A percentile compares a stretch with the other conserved stretches of the same genome.
Conservation (phyloP, 2,113 vertebrate species). For the Datnioides undecimradiatus region DNA sequence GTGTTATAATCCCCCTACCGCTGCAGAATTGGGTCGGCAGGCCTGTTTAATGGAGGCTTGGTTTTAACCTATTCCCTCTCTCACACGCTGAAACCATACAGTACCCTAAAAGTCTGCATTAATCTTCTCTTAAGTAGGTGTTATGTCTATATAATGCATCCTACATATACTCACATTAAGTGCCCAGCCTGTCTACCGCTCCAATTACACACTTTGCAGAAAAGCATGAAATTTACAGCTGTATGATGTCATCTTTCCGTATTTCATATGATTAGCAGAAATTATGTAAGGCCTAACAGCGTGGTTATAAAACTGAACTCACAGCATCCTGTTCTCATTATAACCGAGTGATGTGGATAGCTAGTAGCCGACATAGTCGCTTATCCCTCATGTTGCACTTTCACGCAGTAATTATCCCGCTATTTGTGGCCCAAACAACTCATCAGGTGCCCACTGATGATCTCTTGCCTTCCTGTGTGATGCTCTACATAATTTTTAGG, state of each 20-base stretch:
- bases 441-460: not conserved
- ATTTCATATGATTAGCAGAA: slow-evolving; percentile 54
- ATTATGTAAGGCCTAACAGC: slow-evolving; percentile 54
- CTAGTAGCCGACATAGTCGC: slow-evolving; percentile 5
- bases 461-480: slow-evolving; percentile 1
- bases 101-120: slow-evolving; percentile 67
- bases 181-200: slow-evolving; percentile 18
- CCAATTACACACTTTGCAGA: slow-evolving; percentile 31
- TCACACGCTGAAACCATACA: slow-evolving; percentile 23
- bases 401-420: not conserved
- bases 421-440: slow-evolving; percentile 11
- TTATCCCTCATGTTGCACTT: slow-evolving; percentile 27
- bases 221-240: not conserved
- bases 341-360: slow-evolving; percentile 16
- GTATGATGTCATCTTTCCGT: slow-evolving; percentile 25
- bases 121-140: slow-evolving; percentile 68
- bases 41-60: slow-evolving; percentile 69
- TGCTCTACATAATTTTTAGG: not conserved
- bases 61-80: slow-evolving; percentile 69
- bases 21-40: slow-evolving; percentile 70
- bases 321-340: slow-evolving; percentile 39
- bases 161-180: slow-evolving; percentile 47
- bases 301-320: slow-evolving; percentile 33
- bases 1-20: slow-evolving; percentile 74
- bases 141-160: slow-evolving; percentile 58